phyloP scores from a whole-genome alignment of 2,113 vertebrate genomes.

The Corapipo altera region DNA sequence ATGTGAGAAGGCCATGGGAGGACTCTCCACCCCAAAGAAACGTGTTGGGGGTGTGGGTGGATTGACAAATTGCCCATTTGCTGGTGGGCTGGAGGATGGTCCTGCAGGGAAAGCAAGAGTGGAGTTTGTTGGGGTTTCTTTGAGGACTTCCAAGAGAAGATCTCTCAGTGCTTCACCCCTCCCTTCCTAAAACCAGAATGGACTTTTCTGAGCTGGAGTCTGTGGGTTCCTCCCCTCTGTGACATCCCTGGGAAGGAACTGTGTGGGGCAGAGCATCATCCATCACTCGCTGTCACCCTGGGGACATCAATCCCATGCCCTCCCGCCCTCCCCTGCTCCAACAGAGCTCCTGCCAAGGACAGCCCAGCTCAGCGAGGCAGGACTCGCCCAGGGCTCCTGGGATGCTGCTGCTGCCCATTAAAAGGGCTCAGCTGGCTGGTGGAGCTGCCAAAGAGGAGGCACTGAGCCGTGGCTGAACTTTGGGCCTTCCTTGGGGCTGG shows the following conservation, averaged over 20 bases:
- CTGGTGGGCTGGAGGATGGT: neutral
- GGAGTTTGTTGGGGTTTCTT: fast-evolving
- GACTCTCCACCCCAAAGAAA: neutral
- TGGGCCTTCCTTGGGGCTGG: neutral
- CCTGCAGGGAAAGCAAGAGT: neutral
- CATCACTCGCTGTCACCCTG: neutral
- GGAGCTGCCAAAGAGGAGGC: neutral
- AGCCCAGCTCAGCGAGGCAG: neutral
- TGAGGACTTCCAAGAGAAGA: neutral
- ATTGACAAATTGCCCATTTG: fast-evolving
- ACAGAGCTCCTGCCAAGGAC: neutral
- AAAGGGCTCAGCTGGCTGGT: neutral
- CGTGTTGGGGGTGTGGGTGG: fast-evolving
- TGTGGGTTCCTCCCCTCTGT: neutral
- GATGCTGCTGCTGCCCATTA: neutral
- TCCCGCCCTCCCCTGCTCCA: neutral
- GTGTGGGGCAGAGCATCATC: neutral
- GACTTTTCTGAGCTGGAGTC: neutral
- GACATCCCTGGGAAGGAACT: neutral
- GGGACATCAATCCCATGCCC: fast-evolving
- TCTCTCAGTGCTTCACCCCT: neutral
- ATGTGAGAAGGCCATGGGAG: neutral
- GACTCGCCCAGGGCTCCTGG: neutral
- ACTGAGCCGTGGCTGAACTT: neutral
- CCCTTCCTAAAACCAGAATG: neutral